phyloP scores from a whole-genome alignment of 2,888 invertebrate species.

The Lasioglossum malachurum region DNA sequence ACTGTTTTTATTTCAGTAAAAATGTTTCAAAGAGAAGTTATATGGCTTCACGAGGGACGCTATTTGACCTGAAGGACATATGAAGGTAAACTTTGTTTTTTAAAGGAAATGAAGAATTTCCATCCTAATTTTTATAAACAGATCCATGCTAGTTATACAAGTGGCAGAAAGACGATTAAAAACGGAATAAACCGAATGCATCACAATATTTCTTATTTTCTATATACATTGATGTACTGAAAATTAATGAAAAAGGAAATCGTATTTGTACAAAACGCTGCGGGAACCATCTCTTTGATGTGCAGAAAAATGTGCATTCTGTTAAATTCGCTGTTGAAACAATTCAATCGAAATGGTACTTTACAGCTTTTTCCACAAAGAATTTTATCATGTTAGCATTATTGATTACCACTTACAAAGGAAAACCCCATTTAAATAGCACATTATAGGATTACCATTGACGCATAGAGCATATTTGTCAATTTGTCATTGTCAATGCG shows the following conservation, averaged over 20 bases:
- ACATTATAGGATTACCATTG: background rate
- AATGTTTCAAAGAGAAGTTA: no score
- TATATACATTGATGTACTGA: background rate
- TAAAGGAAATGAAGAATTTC: no score
- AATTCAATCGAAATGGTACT: background rate
- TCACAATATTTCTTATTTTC: no score
- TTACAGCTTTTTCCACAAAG: background rate
- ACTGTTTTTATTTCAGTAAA: no score
- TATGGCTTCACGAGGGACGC: no score
- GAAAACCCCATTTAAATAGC: background rate
- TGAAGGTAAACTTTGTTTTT: no score
- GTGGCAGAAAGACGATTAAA: no score
- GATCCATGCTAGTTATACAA: no score
- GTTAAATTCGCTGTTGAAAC: background rate
- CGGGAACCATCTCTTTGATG: background rate
- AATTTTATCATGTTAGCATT: background rate
- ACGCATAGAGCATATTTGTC: background rate
- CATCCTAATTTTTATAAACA: no score
- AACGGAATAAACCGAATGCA: no score
- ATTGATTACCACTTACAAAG: background rate
- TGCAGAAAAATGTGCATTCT: background rate
- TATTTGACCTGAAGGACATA: no score
- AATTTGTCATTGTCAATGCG: background rate
- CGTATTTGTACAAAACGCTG: background rate
- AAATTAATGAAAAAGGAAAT: background rate